phyloP scores from a whole-genome alignment of 2,797 vertebrate genomes.

The Cryptoblepharus egeriae region DNA sequence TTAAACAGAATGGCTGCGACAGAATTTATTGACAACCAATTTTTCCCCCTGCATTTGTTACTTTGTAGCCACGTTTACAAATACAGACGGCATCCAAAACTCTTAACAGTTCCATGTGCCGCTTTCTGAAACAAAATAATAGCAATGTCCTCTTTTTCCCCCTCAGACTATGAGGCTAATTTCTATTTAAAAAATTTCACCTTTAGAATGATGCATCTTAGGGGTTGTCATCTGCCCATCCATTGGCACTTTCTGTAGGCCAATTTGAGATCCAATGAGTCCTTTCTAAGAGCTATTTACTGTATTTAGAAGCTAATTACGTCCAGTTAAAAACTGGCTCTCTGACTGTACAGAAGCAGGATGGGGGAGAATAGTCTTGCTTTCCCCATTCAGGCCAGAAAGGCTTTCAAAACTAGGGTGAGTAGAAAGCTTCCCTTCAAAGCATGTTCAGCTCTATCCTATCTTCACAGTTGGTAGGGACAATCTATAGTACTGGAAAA shows the following conservation, averaged over 20 bases:
- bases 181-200: background rate
- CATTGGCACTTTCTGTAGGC: background rate
- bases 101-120: background rate
- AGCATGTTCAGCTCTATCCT: background rate
- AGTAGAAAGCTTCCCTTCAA: background rate
- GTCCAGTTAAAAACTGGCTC: background rate
- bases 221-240: background rate
- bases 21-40: background rate
- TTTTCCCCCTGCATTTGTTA: background rate
- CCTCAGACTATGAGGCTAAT: background rate
- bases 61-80: background rate
- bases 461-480: background rate
- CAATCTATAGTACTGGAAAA: background rate
- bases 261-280: background rate
- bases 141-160: background rate
- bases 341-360: background rate
- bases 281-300: background rate
- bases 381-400: background rate
- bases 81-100: background rate
- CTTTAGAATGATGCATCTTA: background rate
- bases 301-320: background rate
- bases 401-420: background rate
- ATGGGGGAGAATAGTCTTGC: background rate
- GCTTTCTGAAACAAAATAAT: background rate
- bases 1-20: background rate